A percentile compares a stretch with the other conserved stretches of the same genome.
Evolutionary conservation across 2,797 vertebrate species (phyloP).

Genomic region (Cichlasoma orientale): DNA sequence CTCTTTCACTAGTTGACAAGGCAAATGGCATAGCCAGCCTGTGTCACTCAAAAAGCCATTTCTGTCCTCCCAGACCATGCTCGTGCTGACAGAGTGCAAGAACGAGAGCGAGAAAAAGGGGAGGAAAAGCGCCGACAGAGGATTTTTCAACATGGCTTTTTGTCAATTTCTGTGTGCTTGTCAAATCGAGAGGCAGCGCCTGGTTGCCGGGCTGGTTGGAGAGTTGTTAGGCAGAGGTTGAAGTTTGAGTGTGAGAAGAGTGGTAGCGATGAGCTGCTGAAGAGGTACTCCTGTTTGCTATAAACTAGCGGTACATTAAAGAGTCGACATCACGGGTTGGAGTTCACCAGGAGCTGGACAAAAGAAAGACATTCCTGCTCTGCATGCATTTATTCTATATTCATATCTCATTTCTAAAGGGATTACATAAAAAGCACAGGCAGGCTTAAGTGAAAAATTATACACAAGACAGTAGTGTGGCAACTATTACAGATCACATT

Average conservation of each 20-base stretch:
- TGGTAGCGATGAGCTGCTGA: constrained; percentile 34
- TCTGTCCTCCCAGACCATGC: constrained; percentile 69
- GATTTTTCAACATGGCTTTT: constrained; percentile 72
- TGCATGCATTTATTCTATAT: not conserved
- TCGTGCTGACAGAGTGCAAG: constrained; percentile 68
- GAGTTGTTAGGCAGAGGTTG: constrained; percentile 55
- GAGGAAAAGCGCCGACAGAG: constrained; percentile 43
- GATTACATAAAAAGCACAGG: not conserved
- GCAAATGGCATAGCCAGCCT: constrained; percentile 69
- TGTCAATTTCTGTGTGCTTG: constrained; percentile 72
- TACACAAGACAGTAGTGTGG: not conserved
- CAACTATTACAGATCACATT: constrained; percentile 4
- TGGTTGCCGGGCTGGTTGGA: constrained; percentile 52
- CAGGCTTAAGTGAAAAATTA: constrained; percentile 6
- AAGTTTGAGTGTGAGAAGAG: constrained; percentile 52
- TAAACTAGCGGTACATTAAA: constrained; percentile 12
- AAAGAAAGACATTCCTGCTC: not conserved
- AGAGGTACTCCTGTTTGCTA: constrained; percentile 47
- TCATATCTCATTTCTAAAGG: not conserved
- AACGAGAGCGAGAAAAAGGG: constrained; percentile 30
- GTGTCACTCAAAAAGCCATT: constrained; percentile 83
- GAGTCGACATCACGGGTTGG: not conserved
- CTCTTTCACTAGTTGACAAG: constrained; percentile 66
- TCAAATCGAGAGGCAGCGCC: constrained; percentile 58
- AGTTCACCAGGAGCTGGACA: not conserved